Evolutionary conservation across 2,888 invertebrate species (phyloP).

Genomic region (Drosophila imparisetae): DNA sequence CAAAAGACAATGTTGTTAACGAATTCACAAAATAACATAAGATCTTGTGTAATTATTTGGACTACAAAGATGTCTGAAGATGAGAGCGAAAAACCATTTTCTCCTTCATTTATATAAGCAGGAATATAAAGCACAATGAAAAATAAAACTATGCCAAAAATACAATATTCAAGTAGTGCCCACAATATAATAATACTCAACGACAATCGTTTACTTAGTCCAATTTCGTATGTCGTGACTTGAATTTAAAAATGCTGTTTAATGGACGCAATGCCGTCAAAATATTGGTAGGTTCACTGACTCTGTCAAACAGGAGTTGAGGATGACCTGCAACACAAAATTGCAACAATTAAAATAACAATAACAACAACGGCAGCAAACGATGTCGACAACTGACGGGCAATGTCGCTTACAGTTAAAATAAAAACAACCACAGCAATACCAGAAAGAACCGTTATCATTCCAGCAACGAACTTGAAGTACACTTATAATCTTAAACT

Average conservation of each 20-base stretch:
- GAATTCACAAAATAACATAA: neutral
- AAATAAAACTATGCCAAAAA: neutral
- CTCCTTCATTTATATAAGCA: neutral
- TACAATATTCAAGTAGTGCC: neutral
- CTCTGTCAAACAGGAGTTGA: constrained; percentile 4
- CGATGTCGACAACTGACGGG: constrained; percentile 38
- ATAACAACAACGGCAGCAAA: constrained; percentile 22
- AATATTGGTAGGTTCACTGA: constrained; percentile 30
- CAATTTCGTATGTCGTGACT: constrained; percentile 37
- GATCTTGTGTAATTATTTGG: neutral
- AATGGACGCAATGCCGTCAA: constrained; percentile 22
- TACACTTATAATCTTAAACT: constrained; percentile 3
- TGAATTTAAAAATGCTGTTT: constrained; percentile 30
- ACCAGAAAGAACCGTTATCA: neutral
- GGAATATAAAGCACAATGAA: neutral
- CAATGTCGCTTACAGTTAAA: constrained; percentile 55
- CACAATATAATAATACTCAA: too few species aligned
- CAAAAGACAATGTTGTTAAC: neutral
- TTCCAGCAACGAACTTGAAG: neutral
- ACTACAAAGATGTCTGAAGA: neutral
- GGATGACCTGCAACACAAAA: constrained; percentile 30
- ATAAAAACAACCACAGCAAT: constrained; percentile 21
- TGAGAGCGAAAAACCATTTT: neutral
- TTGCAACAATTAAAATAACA: constrained; percentile 59
- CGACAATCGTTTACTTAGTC: constrained; percentile 3